phyloP scores from a whole-genome alignment of 2,113 vertebrate species.

The Oostethus manadensis region DNA sequence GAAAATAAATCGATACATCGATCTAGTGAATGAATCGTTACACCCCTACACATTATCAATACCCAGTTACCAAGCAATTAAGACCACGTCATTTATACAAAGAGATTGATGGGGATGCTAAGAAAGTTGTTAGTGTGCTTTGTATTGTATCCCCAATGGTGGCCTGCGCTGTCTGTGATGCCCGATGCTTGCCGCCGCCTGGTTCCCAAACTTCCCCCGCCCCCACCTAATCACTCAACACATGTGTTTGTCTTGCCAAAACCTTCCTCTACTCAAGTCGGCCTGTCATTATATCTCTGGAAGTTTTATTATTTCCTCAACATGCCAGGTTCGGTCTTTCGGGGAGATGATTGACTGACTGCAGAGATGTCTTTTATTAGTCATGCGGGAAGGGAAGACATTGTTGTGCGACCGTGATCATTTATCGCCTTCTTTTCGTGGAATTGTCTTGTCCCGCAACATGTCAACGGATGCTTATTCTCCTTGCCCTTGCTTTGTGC shows the following conservation, averaged over 20 bases:
- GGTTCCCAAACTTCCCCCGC: slow-evolving; percentile 12
- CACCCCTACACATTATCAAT: no score
- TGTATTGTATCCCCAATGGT: slow-evolving; percentile 8
- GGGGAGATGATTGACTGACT: slow-evolving; percentile 50
- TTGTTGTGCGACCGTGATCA: neutral
- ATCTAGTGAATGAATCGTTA: no score
- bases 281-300: slow-evolving; percentile 39
- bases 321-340: slow-evolving; percentile 43
- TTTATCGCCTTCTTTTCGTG: neutral
- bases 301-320: slow-evolving; percentile 45
- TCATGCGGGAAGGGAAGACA: slow-evolving; percentile 31
- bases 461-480: neutral
- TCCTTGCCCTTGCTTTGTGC: neutral
- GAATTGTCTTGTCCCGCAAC: neutral
- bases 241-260: slow-evolving; percentile 20
- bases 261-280: slow-evolving; percentile 10
- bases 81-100: no score
- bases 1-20: no score
- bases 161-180: slow-evolving; percentile 11
- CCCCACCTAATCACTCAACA: slow-evolving; percentile 13
- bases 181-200: slow-evolving; percentile 13
- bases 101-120: neutral
- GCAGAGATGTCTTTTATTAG: slow-evolving; percentile 39
- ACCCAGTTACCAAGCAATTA: no score
- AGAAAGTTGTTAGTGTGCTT: slow-evolving; percentile 10